Percentiles rank a stretch among this genome's conserved stretches.
Evolutionary conservation across 2,113 vertebrate species (phyloP).

Genomic region (Gallinago paraguaiae): DNA sequence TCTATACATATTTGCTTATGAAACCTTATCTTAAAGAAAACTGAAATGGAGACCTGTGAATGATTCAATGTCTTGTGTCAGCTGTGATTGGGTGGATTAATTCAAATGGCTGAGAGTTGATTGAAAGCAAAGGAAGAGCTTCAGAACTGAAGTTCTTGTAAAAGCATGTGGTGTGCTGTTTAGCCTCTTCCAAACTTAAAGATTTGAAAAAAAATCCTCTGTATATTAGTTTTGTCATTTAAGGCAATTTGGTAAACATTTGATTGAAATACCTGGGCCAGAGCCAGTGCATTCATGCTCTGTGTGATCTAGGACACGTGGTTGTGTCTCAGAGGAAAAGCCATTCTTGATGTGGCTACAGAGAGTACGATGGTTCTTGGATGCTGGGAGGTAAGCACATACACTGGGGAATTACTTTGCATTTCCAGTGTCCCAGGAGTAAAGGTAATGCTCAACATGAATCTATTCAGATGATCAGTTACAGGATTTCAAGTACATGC

Average conservation of each 20-base stretch:
- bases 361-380: background rate
- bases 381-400: background rate
- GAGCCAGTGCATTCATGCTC: background rate
- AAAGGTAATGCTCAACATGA: background rate
- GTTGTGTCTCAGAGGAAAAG: background rate
- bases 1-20: background rate
- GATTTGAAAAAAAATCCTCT: background rate
- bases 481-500: background rate
- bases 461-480: background rate
- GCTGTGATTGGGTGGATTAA: background rate
- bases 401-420: background rate
- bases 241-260: background rate
- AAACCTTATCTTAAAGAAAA: background rate
- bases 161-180: background rate
- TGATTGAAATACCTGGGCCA: background rate
- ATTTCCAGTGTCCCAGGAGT: background rate
- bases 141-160: background rate
- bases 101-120: background rate
- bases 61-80: background rate
- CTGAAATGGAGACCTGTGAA: background rate
- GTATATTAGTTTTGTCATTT: background rate
- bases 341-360: background rate
- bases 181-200: background rate
- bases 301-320: background rate
- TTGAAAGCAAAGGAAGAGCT: background rate